phyloP scores from a whole-genome alignment of 2,113 vertebrate genomes.

The Engystomops pustulosus region DNA sequence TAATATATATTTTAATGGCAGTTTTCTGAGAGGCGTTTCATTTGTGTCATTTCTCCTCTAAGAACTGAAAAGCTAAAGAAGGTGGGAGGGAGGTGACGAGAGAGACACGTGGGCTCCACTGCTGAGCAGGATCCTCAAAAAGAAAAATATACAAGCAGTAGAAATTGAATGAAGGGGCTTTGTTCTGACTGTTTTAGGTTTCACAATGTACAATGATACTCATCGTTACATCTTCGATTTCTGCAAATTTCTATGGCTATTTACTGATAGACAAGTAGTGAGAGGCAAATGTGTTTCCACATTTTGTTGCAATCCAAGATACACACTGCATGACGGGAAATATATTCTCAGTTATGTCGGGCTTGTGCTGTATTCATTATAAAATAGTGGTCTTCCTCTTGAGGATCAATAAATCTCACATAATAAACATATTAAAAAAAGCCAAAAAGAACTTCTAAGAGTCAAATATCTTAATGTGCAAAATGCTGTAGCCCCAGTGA shows the following conservation, averaged over 20 bases:
- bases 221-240: constrained; percentile 49
- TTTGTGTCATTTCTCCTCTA: constrained; percentile 57
- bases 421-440: constrained; percentile 26
- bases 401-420: constrained; percentile 66
- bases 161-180: constrained; percentile 53
- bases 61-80: constrained; percentile 60
- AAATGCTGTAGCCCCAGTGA: constrained; percentile 12
- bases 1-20: constrained; percentile 47
- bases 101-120: constrained; percentile 48
- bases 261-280: constrained; percentile 63
- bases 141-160: constrained; percentile 45
- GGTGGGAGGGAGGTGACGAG: constrained; percentile 17
- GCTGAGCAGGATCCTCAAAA: constrained; percentile 47
- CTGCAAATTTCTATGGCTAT: constrained; percentile 65
- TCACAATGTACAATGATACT: constrained; percentile 48
- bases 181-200: constrained; percentile 56
- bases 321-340: constrained; percentile 67
- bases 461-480: constrained; percentile 18
- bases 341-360: constrained; percentile 70
- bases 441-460: constrained; percentile 19
- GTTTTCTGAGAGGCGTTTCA: constrained; percentile 51
- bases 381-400: constrained; percentile 70
- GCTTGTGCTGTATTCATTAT: constrained; percentile 71
- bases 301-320: constrained; percentile 64
- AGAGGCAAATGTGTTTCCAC: constrained; percentile 68